A percentile compares a stretch with the other conserved stretches of the same genome.
phyloP scores from a whole-genome alignment of 2,113 vertebrate genomes.

The Podiceps cristatus region DNA sequence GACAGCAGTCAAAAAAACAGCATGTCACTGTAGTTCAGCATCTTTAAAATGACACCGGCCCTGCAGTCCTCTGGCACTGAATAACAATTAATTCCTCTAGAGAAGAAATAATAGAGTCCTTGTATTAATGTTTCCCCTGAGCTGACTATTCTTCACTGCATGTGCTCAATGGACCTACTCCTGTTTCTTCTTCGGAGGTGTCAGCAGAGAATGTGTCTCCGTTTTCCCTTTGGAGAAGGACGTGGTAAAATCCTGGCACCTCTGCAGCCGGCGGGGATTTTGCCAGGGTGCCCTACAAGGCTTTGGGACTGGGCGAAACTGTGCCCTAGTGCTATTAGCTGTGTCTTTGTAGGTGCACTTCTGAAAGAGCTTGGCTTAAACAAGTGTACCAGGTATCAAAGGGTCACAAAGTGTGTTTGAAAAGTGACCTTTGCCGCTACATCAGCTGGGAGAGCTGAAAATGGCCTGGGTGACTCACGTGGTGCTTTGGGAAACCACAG shows the following conservation, averaged over 20 bases:
- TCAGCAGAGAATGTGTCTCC: background rate
- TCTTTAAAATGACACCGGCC: background rate
- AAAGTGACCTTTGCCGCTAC: background rate
- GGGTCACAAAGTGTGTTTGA: background rate
- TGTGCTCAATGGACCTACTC: background rate
- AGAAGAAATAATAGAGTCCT: background rate
- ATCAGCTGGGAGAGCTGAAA: background rate
- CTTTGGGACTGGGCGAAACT: background rate
- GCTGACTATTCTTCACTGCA: background rate
- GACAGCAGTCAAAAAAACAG: background rate
- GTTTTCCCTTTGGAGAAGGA: background rate
- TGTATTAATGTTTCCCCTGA: background rate
- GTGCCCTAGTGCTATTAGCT: background rate
- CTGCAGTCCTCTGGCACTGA: background rate
- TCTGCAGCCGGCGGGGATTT: rapidly evolving
- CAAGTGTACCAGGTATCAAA: background rate
- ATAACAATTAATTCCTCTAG: background rate
- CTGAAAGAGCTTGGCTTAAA: background rate
- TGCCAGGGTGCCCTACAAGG: background rate
- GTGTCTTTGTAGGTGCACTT: background rate
- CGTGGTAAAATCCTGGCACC: background rate
- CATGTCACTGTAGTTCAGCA: background rate
- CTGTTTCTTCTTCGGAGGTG: background rate
- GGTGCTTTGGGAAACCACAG: background rate
- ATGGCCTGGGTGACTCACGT: background rate